Percentiles rank a stretch among this genome's conserved stretches.
Conservation (phyloP, 2,888 invertebrate species). For the Helicoverpa assulta region DNA sequence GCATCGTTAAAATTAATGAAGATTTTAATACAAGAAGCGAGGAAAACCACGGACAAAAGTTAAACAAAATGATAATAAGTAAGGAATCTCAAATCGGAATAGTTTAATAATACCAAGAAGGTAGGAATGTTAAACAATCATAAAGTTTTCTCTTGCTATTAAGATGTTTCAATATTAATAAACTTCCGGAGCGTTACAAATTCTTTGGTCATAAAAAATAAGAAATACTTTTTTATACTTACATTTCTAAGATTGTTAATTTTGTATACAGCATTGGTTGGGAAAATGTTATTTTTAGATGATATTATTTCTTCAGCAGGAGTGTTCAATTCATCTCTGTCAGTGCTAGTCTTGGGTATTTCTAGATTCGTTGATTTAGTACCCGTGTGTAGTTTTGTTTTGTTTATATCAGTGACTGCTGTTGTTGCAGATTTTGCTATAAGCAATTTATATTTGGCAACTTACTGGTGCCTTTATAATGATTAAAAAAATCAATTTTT, state of each 20-base stretch:
- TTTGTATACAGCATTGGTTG: constrained; percentile 9
- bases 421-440: background rate
- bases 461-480: too few species aligned
- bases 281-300: constrained; percentile 24
- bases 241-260: background rate
- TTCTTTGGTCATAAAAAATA: constrained; percentile 34
- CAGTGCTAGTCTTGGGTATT: constrained; percentile 25
- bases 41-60: background rate
- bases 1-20: background rate
- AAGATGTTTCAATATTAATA: constrained; percentile 48
- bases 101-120: constrained; percentile 32
- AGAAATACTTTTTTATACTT: constrained; percentile 12
- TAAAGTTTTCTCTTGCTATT: constrained; percentile 37
- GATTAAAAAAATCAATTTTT: too few species aligned
- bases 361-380: constrained; percentile 23
- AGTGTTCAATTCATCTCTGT: constrained; percentile 33
- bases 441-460: background rate
- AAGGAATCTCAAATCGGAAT: constrained; percentile 26
- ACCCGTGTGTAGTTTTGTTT: constrained; percentile 4
- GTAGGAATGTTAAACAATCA: constrained; percentile 35
- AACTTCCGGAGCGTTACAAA: constrained; percentile 35
- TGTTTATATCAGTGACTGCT: background rate
- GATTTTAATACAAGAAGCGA: background rate
- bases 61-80: constrained; percentile 6
- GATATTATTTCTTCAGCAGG: constrained; percentile 12